Evolutionary conservation across 2,888 invertebrate species (phyloP).

Genomic region (Quadroppia sp.): DNA sequence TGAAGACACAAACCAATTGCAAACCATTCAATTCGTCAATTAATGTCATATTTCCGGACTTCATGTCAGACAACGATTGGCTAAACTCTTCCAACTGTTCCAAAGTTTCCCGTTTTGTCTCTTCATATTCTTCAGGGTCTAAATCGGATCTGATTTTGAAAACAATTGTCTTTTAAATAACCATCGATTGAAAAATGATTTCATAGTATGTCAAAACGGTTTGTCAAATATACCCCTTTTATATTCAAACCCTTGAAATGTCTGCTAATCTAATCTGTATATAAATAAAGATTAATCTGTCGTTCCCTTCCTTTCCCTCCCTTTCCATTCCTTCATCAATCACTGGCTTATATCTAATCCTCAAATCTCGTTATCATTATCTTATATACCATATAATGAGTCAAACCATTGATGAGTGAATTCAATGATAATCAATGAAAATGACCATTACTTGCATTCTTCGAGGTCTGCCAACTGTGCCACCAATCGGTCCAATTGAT

Average conservation of each 20-base stretch:
- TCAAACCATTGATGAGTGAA: neutral
- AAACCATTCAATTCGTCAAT: slow-evolving; percentile 64
- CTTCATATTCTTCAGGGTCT: slow-evolving; percentile 63
- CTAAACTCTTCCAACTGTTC: slow-evolving; percentile 68
- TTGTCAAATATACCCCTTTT: no score
- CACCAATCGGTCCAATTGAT: slow-evolving; percentile 64
- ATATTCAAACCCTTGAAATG: no score
- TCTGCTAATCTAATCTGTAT: neutral
- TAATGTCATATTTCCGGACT: slow-evolving; percentile 63
- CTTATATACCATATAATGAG: no score
- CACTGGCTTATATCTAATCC: no score
- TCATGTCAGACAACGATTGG: slow-evolving; percentile 61
- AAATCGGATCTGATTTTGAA: slow-evolving; percentile 61
- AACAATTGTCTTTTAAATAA: slow-evolving; percentile 5
- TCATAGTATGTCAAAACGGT: no score
- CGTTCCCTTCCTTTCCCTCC: no score
- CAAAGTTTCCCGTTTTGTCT: slow-evolving; percentile 65
- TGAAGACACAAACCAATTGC: slow-evolving; percentile 58
- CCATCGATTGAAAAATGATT: neutral
- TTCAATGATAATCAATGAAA: neutral
- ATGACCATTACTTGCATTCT: slow-evolving; percentile 59
- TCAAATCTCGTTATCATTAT: no score
- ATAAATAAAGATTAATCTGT: no score
- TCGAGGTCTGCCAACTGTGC: slow-evolving; percentile 68
- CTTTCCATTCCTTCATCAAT: no score